Evolutionary conservation across 1,140 invertebrate species (phyloP).

Genomic region (Euura saliciscinereae): DNA sequence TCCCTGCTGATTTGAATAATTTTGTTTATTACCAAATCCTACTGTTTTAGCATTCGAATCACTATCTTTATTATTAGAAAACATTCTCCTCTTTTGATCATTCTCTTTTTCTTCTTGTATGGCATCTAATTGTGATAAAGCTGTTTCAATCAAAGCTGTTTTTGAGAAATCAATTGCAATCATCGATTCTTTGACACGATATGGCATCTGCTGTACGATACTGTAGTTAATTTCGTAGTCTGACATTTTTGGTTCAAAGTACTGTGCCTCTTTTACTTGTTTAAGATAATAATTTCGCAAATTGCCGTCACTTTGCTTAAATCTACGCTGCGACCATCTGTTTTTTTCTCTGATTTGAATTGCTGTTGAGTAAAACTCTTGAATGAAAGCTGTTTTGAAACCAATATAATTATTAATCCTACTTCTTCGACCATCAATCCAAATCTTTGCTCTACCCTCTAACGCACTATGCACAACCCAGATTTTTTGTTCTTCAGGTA

Average conservation of each 20-base stretch:
- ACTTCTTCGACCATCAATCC: not conserved
- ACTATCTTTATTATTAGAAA: not conserved
- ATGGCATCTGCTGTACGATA: not conserved
- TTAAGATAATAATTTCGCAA: not conserved
- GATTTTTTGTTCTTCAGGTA: not conserved
- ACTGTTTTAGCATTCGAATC: not conserved
- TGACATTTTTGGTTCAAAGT: not conserved
- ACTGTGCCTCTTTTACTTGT: not conserved
- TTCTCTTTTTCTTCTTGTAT: not conserved
- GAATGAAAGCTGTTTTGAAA: not conserved
- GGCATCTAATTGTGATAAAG: not conserved
- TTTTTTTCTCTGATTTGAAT: not conserved
- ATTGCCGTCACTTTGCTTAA: not conserved
- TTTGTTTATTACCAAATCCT: not conserved
- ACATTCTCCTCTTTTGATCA: not conserved
- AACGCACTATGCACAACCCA: not conserved
- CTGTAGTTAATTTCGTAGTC: not conserved
- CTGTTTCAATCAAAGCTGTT: not conserved
- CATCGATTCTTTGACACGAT: not conserved
- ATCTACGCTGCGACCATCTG: not conserved
- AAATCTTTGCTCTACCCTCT: not conserved
- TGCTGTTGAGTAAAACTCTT: not conserved
- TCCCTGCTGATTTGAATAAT: not conserved
- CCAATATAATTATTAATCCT: not conserved
- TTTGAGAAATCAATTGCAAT: not conserved